Evolutionary conservation across 2,113 vertebrate species (phyloP).

Genomic region (Oncorhynchus tshawytscha): DNA sequence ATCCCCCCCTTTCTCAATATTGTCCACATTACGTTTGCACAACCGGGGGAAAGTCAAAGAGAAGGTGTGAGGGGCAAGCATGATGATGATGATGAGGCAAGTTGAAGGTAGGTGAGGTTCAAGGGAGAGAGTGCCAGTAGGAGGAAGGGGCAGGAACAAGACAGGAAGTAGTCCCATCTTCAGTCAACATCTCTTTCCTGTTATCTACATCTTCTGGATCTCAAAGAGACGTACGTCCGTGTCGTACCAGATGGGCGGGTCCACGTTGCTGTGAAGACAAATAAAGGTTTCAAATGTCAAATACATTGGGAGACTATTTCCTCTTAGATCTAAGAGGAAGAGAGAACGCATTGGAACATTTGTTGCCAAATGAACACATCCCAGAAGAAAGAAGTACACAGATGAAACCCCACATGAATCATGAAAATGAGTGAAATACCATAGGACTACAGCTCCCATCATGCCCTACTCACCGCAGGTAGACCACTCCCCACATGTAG

Average conservation of each 20-base stretch:
- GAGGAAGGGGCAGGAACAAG: constrained; percentile 18
- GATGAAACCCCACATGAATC: not conserved
- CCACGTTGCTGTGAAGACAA: constrained; percentile 85
- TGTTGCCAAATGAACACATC: not conserved
- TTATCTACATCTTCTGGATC: constrained; percentile 90
- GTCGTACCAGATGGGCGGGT: constrained; percentile 98
- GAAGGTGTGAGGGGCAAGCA: constrained; percentile 4
- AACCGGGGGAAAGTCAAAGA: not conserved
- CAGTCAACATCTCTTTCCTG: constrained; percentile 2
- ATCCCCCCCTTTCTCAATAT: not conserved
- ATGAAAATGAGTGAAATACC: not conserved
- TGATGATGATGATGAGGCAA: constrained; percentile 26
- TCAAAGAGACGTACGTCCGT: constrained; percentile 98
- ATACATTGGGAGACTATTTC: not conserved
- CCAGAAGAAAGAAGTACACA: too few species aligned
- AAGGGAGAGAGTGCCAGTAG: constrained; percentile 37
- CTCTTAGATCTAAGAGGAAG: too few species aligned
- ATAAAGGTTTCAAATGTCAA: constrained; percentile 7
- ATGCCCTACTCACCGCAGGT: constrained; percentile 83
- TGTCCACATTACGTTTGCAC: constrained; percentile 5
- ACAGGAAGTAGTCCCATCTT: constrained; percentile 19
- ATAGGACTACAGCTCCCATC: not conserved
- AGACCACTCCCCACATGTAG: constrained; percentile 99
- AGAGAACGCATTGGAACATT: too few species aligned
- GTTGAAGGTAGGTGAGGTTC: constrained; percentile 51